Evolutionary conservation across 2,888 invertebrate species (phyloP), one percentile per base, ranked within the genome.

Genomic region (Lutraria lutraria): DNA sequence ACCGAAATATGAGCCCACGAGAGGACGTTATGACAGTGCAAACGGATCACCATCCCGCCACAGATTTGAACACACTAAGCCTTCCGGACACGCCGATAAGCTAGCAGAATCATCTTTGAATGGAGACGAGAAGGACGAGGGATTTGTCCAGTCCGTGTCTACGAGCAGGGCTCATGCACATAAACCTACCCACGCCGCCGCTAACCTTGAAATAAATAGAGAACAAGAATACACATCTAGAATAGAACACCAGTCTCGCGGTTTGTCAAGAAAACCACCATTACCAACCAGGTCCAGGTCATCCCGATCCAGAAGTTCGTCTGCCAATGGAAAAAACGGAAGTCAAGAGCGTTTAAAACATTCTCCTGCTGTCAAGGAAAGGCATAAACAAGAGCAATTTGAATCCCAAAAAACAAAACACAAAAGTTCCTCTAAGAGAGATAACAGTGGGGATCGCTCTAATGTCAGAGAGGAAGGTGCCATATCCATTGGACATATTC

Each of bases 401-500:
- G 15, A 16, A 13, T 16, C 19, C 16, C 19, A 15, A 2, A 15
- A 56, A 56, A 56, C 56, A 15, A 16, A 16, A 2, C 15, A 56
- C 2, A 19, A 6, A 76, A 16, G 31, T 31, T 76, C 76, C 31
- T 76, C 76, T 13, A 76, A 15, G 25, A 25, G 76, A 76, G 76
- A 25, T 76, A 34, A 31, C 31, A 76, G 31, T 13, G 63, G n/a
- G 4, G 63, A 68, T 68, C 2, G 25, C 25, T 12, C 25, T 13
- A 25, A 68, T 6, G 25, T 68, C 12, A 21, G 25, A 12, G 13
- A 25, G 10, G 63, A 25, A 15, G 81, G 86, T 13, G 63, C 80
- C 19, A 43, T 90, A 0, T 87, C 90, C 1, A 72, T 90, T 43
- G 90, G 90, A 16, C 16, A 19, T 53, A 79, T 86, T n/a, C 88